Evolutionary conservation across 2,113 vertebrate genomes (phyloP).

Genomic region (Datnioides undecimradiatus): DNA sequence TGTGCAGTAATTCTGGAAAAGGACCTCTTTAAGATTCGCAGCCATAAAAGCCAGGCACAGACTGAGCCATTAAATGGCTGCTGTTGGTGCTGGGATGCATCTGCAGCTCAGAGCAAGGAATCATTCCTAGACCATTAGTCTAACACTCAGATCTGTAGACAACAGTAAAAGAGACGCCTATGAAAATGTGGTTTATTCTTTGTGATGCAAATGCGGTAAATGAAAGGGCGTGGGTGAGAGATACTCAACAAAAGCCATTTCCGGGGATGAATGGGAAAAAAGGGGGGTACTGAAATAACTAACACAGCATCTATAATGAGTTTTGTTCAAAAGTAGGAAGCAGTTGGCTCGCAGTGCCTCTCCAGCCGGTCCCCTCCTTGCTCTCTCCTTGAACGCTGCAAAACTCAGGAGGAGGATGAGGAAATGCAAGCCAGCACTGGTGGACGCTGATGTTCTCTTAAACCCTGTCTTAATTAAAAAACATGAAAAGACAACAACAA

Average conservation of each 20-base stretch:
- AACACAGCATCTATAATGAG: slow-evolving; percentile 43
- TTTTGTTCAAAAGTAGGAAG: slow-evolving; percentile 43
- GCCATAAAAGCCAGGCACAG: slow-evolving; percentile 72
- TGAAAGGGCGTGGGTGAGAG: slow-evolving; percentile 56
- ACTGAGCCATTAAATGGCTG: slow-evolving; percentile 83
- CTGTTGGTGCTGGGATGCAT: slow-evolving; percentile 68
- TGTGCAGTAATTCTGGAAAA: slow-evolving; percentile 76
- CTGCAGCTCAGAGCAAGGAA: slow-evolving; percentile 61
- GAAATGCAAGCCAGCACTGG: slow-evolving; percentile 48
- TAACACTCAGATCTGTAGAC: slow-evolving; percentile 66
- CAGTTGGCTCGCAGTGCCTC: slow-evolving; percentile 41
- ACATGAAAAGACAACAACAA: slow-evolving; percentile 57
- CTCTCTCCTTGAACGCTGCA: slow-evolving; percentile 50
- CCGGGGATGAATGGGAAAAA: slow-evolving; percentile 42
- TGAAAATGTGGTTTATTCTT: slow-evolving; percentile 60
- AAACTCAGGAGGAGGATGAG: slow-evolving; percentile 53
- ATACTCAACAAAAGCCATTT: slow-evolving; percentile 46
- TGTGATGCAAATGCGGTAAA: slow-evolving; percentile 70
- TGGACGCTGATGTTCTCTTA: slow-evolving; percentile 57
- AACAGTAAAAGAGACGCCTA: slow-evolving; percentile 50
- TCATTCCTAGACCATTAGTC: slow-evolving; percentile 63
- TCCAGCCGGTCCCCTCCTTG: slow-evolving; percentile 25
- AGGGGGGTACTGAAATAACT: slow-evolving; percentile 40
- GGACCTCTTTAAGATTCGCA: slow-evolving; percentile 74
- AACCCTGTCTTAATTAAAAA: slow-evolving; percentile 74